Evolutionary conservation across 2,888 invertebrate species (phyloP).

Genomic region (Petrolisthes manimaculis): DNA sequence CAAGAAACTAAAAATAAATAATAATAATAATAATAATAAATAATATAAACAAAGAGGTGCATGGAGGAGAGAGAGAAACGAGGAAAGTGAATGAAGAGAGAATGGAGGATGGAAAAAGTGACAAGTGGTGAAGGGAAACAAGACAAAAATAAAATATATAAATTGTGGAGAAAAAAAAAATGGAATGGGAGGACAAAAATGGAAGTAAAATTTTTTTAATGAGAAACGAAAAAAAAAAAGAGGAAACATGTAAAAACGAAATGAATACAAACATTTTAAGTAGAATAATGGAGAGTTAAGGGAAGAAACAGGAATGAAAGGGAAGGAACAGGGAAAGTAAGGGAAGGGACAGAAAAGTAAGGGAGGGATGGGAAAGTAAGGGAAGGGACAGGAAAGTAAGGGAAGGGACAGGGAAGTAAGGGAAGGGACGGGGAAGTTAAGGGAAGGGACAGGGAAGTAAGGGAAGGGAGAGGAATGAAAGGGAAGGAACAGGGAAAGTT

Average conservation of each 20-base stretch:
- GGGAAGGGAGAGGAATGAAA: background rate
- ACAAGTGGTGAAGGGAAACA: too few relatives aligned
- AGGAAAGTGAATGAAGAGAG: background rate
- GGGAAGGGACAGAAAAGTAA: background rate
- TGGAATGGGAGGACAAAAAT: background rate
- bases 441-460: background rate
- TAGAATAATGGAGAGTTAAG: background rate
- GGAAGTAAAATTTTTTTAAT: background rate
- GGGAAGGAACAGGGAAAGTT: background rate
- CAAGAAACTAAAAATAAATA: background rate
- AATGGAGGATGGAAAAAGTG: background rate
- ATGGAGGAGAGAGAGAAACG: background rate
- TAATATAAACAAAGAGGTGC: background rate
- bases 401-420: background rate
- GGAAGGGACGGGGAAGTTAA: too few relatives aligned
- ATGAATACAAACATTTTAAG: background rate
- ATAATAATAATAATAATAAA: background rate
- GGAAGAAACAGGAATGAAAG: background rate
- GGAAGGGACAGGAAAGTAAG: background rate
- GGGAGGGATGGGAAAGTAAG: background rate
- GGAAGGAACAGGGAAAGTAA: background rate
- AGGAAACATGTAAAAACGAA: too few relatives aligned
- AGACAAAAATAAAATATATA: background rate
- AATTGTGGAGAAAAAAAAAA: background rate
- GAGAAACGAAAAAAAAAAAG: too few relatives aligned